Evolutionary conservation across 53 echinoderm and acorn worm genomes (phyloP).

Genomic region (Actinopyga echinites): DNA sequence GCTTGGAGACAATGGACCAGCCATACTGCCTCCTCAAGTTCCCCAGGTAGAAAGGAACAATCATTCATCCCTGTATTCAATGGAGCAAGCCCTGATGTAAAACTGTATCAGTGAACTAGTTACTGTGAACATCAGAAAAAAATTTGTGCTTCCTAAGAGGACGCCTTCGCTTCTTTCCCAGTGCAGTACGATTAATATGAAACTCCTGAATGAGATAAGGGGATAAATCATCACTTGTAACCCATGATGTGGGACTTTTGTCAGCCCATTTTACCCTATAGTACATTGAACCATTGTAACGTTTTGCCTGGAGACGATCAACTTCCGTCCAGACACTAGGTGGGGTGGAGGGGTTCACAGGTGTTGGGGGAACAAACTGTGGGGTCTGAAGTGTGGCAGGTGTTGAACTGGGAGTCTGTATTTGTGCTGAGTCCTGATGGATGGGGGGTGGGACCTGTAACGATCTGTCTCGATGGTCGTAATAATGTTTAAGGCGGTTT

Average conservation of each 20-base stretch:
- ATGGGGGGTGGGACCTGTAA: neutral
- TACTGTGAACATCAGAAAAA: neutral
- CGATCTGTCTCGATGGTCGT: conserved; percentile 25
- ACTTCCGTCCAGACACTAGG: neutral
- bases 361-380: no score
- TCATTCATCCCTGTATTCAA: no score
- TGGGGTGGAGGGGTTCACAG: no score
- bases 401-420: neutral
- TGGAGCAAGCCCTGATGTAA: no score
- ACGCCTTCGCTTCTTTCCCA: neutral
- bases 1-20: no score
- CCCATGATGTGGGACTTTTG: neutral
- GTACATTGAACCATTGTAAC: neutral
- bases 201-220: neutral
- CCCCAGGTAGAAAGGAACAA: no score
- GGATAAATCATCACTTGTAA: neutral
- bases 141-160: conserved; percentile 1
- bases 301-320: neutral
- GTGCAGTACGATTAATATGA: neutral
- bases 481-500: neutral
- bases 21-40: no score
- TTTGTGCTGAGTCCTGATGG: neutral
- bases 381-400: no score
- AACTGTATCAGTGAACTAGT: no score
- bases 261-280: conserved; percentile 16